Evolutionary conservation across 2,113 vertebrate genomes (phyloP), one percentile per base, ranked within the genome.

Genomic region (Addax nasomaculatus): DNA sequence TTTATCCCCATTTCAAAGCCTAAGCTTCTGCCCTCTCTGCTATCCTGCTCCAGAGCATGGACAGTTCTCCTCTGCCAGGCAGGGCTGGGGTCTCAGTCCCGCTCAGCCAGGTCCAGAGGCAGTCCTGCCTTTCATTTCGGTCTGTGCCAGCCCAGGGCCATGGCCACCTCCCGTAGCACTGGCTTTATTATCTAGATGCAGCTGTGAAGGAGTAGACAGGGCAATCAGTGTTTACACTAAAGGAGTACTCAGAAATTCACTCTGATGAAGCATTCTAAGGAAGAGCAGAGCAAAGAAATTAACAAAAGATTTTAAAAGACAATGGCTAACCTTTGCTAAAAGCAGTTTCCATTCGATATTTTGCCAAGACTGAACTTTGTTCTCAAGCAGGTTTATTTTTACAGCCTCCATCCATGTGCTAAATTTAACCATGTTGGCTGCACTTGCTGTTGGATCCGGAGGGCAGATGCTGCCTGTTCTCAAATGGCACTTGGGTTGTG

Each of bases 341-440:
- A 51, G 73, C 64, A 90, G 81, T 87, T 93, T 95, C 92, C 96
- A 97, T 57, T 93, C 16, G 80, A 60, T 96, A 83, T 47, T 79
- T 83, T 96, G 96, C 93, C 93, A 98, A 92, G 88, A 80, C 86
- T 96, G 90, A 81, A 88, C 90, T 93, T 95, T 96, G 94, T 36
- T 95, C 39, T 98, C 93, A 89, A 95, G 62, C 89, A 58, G 80
- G 80, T 98, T 98, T 98, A 98, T 98, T 98, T 98, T 98, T 98
- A 98, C 92, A 97, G 49, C 58, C 76, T 60, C 47, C 85, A 93
- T 93, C 47, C 85, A 93, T 93, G 89, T 49, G 85, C 98, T 98
- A 96, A 98, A 98, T 97, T 98, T 98, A 98, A 93, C 84, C 67
- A 88, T 25, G 94, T 95, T 98, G 98, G 98, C 96, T 60, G 85